Conservation (phyloP, 2,888 invertebrate species). For the Anoncus sp. region DNA sequence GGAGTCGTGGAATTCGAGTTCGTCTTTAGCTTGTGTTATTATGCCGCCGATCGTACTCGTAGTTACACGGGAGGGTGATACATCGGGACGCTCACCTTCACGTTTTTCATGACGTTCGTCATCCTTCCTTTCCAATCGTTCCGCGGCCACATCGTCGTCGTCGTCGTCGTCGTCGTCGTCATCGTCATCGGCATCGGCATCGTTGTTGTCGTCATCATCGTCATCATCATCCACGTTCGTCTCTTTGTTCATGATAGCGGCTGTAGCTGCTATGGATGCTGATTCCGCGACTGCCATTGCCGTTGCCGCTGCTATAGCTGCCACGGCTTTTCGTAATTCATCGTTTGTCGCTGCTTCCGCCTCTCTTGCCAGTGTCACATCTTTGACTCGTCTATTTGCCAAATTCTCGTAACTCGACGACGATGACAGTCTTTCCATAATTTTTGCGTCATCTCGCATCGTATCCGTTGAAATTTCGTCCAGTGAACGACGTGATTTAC, state of each 20-base stretch:
- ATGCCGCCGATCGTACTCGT: conserved; percentile 85
- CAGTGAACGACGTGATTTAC: conserved; percentile 33
- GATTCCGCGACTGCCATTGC: conserved; percentile 83
- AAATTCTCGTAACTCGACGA: conserved; percentile 60
- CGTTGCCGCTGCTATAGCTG: conserved; percentile 77
- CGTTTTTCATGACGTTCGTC: conserved; percentile 66
- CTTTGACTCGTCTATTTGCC: conserved; percentile 68
- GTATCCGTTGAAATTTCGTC: conserved; percentile 34
- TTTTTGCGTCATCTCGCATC: conserved; percentile 41
- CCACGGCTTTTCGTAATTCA: conserved; percentile 56
- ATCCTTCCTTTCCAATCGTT: conserved; percentile 78
- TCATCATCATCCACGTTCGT: conserved; percentile 70
- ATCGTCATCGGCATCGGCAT: conserved; percentile 70
- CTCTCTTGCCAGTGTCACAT: conserved; percentile 55
- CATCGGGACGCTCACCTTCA: conserved; percentile 73
- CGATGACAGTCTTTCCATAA: conserved; percentile 35
- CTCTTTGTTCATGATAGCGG: conserved; percentile 52
- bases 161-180: conserved; percentile 80
- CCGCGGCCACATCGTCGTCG: conserved; percentile 69
- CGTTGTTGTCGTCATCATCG: conserved; percentile 79
- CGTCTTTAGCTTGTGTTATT: conserved; percentile 83
- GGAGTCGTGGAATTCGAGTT: conserved; percentile 84
- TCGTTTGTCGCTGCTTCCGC: conserved; percentile 55
- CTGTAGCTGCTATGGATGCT: conserved; percentile 73
- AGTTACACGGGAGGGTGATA: conserved; percentile 70